A percentile compares a stretch with the other conserved stretches of the same genome.
Conservation (phyloP, 2,113 vertebrate genomes). For the Menura novaehollandiae region DNA sequence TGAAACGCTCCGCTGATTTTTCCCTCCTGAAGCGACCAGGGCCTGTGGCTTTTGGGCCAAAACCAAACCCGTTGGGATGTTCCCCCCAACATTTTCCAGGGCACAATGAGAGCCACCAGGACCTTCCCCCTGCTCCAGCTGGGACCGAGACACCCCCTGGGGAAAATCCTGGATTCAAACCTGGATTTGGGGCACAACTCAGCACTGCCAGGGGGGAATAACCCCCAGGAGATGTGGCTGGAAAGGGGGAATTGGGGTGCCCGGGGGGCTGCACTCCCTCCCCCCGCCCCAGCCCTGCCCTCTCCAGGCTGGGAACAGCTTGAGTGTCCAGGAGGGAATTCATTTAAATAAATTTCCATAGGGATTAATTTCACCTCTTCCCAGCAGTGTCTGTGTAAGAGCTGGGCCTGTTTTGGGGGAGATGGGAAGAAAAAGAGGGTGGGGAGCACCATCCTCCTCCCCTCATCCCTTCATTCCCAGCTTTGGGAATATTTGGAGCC, state of each 20-base stretch:
- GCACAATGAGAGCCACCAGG: rapidly evolving
- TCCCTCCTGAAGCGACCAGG: rapidly evolving
- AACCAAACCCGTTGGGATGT: not conserved
- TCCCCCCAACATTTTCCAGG: rapidly evolving
- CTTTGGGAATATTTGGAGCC: not conserved
- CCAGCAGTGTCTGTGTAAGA: not conserved
- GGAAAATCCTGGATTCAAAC: not conserved
- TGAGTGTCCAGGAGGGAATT: conserved; percentile 41
- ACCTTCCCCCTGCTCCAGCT: not conserved
- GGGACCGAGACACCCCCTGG: not conserved
- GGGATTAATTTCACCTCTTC: conserved; percentile 52
- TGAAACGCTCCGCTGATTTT: not conserved
- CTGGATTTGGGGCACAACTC: not conserved
- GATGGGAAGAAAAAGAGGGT: not conserved
- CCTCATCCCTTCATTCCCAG: not conserved
- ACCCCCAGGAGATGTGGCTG: not conserved
- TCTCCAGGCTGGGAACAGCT: conserved; percentile 6
- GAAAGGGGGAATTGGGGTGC: not conserved
- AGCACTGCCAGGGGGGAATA: not conserved
- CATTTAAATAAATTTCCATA: conserved; percentile 81
- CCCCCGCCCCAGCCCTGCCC: not conserved
- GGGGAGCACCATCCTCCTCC: not conserved
- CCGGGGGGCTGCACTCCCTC: rapidly evolving
- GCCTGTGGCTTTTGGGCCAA: rapidly evolving
- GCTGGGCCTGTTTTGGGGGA: not conserved